phyloP scores from a whole-genome alignment of 2,113 vertebrate species.

The Cyrtonyx montezumae region DNA sequence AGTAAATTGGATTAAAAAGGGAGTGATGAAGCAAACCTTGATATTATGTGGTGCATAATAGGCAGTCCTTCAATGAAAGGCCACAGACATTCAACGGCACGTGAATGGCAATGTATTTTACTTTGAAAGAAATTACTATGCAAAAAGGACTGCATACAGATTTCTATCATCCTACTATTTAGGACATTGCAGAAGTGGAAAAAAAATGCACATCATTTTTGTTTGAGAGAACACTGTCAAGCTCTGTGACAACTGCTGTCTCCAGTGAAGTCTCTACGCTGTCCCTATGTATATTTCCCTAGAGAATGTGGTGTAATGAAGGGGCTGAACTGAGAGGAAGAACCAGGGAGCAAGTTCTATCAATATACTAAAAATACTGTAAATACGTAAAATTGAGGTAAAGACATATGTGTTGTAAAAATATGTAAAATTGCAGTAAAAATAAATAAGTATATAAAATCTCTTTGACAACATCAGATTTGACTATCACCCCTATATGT shows the following conservation, averaged over 20 bases:
- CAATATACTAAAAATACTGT: no score
- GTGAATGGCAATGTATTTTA: neutral
- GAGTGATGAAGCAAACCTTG: neutral
- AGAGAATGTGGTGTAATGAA: neutral
- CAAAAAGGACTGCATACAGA: neutral
- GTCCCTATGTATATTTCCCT: neutral
- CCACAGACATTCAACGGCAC: neutral
- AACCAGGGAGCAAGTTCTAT: neutral
- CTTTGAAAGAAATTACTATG: neutral
- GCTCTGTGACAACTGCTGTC: neutral
- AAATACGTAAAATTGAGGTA: neutral
- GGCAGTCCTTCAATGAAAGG: neutral
- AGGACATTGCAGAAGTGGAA: neutral
- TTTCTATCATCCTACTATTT: neutral
- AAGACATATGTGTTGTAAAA: no score
- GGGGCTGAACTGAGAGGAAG: neutral
- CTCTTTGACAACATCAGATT: neutral
- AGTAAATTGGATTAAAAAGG: neutral
- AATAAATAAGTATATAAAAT: neutral
- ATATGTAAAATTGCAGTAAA: neutral
- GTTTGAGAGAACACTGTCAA: neutral
- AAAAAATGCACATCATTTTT: neutral
- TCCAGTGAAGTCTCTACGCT: neutral
- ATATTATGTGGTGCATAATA: neutral
- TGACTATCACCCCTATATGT: neutral